Evolutionary conservation across 2,113 vertebrate genomes (phyloP), one percentile per base, ranked within the genome.

Genomic region (Pomatostomus ruficeps): DNA sequence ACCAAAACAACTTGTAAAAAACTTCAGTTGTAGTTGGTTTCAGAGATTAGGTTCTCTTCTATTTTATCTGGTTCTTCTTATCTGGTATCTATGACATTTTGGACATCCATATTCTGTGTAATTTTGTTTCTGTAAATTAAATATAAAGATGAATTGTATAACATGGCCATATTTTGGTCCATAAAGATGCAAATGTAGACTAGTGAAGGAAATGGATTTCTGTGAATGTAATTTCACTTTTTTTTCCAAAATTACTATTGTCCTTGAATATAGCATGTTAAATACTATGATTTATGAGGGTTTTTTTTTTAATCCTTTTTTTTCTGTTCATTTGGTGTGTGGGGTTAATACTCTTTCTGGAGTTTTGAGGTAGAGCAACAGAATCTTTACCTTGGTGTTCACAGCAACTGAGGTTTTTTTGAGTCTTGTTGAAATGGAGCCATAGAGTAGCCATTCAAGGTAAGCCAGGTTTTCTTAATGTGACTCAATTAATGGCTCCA

Each of bases 301-400:
- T 1, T 24, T 38, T 57, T 51, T 10, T 12, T 15, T n/a, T n/a
- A 33, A 35, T 15, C 2, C 1, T 3, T 45, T 46, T 35, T 1
- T 29, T 23, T 26, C 13, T 79, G 14, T 29, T 61, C 14, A 2
- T 62, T 91, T 87, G 38, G 2, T 35, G 4, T 23, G 5, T 54
- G 28, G 4, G 5, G 2, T 65, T 86, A 73, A 28, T 71, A 14
- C 17, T 46, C 5, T 77, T 83, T 28, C n/a, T 84, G 55, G 12
- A 71, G 16, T 63, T 86, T 61, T 75, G 80, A 75, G 19, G 8
- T 12, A 35, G 45, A 83, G 16, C 26, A 77, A 10, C 10, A 45
- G 18, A 40, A 21, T 23, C 8, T 74, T 76, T 77, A 23, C 15
- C 3, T 43, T 87, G 24, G 6, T 66, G 29, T 73, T 85, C 10